Conservation (phyloP, 2,113 vertebrate genomes). For the Oreochromis spilurus region DNA sequence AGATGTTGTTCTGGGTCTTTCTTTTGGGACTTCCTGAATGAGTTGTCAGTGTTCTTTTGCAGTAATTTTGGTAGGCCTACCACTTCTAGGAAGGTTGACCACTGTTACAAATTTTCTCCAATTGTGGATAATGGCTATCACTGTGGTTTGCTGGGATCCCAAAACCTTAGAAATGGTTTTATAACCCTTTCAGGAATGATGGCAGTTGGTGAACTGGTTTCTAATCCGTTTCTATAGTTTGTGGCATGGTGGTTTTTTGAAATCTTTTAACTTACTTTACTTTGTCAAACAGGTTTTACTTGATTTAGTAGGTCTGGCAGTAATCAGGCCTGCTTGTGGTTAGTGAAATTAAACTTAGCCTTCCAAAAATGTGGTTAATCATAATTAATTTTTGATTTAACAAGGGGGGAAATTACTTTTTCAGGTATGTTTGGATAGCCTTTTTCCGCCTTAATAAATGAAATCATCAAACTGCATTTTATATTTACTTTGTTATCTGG, state of each 20-base stretch:
- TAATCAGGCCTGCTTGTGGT: neutral
- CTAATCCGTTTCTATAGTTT: too few species aligned
- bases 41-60: neutral
- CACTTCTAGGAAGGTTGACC: neutral
- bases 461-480: neutral
- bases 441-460: neutral
- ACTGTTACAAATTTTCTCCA: neutral
- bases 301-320: neutral
- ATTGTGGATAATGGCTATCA: neutral
- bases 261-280: neutral
- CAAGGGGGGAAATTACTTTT: neutral
- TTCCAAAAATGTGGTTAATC: neutral
- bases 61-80: neutral
- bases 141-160: neutral
- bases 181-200: neutral
- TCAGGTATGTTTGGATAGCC: neutral
- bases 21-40: neutral
- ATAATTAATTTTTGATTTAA: neutral
- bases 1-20: neutral
- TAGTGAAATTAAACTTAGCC: neutral
- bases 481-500: too few species aligned
- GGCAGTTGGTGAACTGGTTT: neutral
- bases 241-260: neutral
- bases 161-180: neutral
- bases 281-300: neutral